Evolutionary conservation across 1,140 invertebrate genomes (phyloP).

Genomic region (Lordiphosa stackelbergi): DNA sequence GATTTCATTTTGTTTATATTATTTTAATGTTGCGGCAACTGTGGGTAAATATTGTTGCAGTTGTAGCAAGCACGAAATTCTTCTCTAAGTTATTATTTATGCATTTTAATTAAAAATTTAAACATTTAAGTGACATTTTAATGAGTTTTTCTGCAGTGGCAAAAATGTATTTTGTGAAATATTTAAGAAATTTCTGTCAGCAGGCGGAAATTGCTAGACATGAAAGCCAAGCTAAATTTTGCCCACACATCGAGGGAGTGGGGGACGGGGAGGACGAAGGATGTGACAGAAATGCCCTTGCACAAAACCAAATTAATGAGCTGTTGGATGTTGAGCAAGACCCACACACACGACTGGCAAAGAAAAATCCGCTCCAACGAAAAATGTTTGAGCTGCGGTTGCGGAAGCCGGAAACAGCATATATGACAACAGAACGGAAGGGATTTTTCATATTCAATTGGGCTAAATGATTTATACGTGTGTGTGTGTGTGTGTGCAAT

Average conservation of each 20-base stretch:
- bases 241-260: slow-evolving; percentile 28
- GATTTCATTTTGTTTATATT: slow-evolving; percentile 66
- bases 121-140: slow-evolving; percentile 70
- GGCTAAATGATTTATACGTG: slow-evolving; percentile 64
- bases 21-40: slow-evolving; percentile 61
- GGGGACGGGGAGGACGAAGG: slow-evolving; percentile 14
- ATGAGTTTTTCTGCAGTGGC: slow-evolving; percentile 49
- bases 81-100: slow-evolving; percentile 54
- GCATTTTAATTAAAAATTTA: slow-evolving; percentile 70
- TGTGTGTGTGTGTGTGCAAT: slow-evolving; percentile 38
- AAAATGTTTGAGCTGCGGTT: slow-evolving; percentile 57
- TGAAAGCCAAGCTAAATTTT: slow-evolving; percentile 41
- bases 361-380: slow-evolving; percentile 31
- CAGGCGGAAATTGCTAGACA: slow-evolving; percentile 46
- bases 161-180: slow-evolving; percentile 46
- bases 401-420: slow-evolving; percentile 76
- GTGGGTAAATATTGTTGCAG: slow-evolving; percentile 62
- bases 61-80: slow-evolving; percentile 8
- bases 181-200: slow-evolving; percentile 46
- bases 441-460: slow-evolving; percentile 76
- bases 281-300: slow-evolving; percentile 27
- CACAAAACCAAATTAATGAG: slow-evolving; percentile 66
- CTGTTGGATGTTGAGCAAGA: slow-evolving; percentile 52
- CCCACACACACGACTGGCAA: slow-evolving; percentile 29
- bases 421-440: slow-evolving; percentile 75